Evolutionary conservation across 1,140 invertebrate genomes (phyloP).

Genomic region (Argopecten irradians): DNA sequence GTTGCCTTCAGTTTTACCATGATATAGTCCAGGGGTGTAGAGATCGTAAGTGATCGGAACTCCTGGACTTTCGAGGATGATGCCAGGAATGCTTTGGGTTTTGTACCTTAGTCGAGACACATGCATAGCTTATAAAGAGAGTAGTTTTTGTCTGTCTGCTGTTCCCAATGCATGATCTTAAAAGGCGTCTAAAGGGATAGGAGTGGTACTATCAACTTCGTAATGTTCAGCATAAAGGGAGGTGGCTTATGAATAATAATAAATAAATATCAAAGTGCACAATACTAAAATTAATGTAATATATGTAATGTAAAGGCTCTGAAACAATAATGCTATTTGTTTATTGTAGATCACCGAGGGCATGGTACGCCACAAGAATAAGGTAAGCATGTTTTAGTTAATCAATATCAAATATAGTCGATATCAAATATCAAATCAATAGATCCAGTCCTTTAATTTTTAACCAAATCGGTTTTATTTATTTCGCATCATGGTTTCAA

Average conservation of each 20-base stretch:
- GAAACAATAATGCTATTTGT: not conserved
- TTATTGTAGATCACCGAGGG: conserved; percentile 36
- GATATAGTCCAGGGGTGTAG: too few species aligned
- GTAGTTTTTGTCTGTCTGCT: too few species aligned
- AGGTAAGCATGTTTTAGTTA: conserved; percentile 28
- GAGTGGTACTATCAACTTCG: not conserved
- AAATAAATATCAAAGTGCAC: not conserved
- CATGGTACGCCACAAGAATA: conserved; percentile 45
- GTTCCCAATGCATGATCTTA: too few species aligned
- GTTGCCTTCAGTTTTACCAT: too few species aligned
- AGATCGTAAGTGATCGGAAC: too few species aligned
- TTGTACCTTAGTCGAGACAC: too few species aligned
- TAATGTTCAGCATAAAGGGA: not conserved
- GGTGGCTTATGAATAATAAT: not conserved
- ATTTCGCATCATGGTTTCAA: not conserved
- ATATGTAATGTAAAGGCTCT: not conserved
- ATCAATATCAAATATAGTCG: not conserved
- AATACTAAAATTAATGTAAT: not conserved
- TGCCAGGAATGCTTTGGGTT: too few species aligned
- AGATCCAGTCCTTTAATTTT: not conserved
- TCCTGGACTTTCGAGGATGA: too few species aligned
- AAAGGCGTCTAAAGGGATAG: not conserved
- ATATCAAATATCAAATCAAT: not conserved
- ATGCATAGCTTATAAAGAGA: too few species aligned
- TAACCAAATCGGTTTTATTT: not conserved